Evolutionary conservation across 2,888 invertebrate species (phyloP), one percentile per base, ranked within the genome.

Genomic region (Plagiodera versicolora): DNA sequence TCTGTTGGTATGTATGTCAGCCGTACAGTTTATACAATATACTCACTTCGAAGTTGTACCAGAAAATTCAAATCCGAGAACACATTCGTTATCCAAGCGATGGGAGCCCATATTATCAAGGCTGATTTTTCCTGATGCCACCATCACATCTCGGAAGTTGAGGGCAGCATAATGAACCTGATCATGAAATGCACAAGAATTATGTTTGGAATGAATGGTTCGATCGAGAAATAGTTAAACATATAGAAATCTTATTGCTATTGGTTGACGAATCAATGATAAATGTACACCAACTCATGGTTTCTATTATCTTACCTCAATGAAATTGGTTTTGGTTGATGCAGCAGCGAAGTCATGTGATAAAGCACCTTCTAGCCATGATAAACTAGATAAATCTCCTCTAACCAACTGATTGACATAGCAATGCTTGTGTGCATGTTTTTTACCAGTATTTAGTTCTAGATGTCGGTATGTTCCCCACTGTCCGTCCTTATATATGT

Each of bases 301-400:
- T n/a, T n/a, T n/a, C n/a, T n/a, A 24, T 24, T 24, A 6, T 24
- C 24, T 24, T 24, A 24, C 24, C 24, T 24, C 6, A 24, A 24
- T 24, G 6, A 24, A 24, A 24, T 24, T 24, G 24, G 24, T 5
- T 24, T 24, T 24, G 24, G 24, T 24, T 24, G 24, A 5, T 24
- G 24, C 24, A 6, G 24, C 6, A 6, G 24, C 24, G 4, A 24
- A 3, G 24, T 24, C 6, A 6, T 24, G 6, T 6, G 24, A 24
- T 24, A 24, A 24, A 6, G 24, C 24, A 24, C 24, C 6, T 24
- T 39, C 39, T 1, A 39, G 11, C 39, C 39, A 39, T 2, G 3
- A 4, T 11, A 98, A 76, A 0, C 92, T 89, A 0, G 92, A 90
- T 56, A 98, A 82, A 76, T 98, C 97, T 52, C 97, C 97, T 56